Evolutionary conservation across 1,140 invertebrate species (phyloP), one percentile per base, ranked within the genome.

Genomic region (Zaprionus africanus): DNA sequence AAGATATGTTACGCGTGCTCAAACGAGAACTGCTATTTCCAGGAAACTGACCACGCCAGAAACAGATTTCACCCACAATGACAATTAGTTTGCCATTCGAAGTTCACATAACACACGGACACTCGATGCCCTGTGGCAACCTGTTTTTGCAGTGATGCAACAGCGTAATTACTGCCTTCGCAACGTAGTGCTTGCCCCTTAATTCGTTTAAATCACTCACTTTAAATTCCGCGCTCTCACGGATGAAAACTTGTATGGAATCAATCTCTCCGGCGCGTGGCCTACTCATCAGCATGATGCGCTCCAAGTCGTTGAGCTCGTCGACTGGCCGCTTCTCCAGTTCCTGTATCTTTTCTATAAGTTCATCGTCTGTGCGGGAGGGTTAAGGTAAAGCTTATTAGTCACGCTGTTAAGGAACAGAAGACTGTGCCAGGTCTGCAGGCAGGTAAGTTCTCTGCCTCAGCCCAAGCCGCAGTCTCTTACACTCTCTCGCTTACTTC

Each of bases 171-270:
- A 26, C 15, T 34, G 13, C 36, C 22, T 13, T 12, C 58, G 11
- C 15, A 22, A 36, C n/a, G 46, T 2, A 22, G 22, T 22, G 1
- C 17, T 12, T 58, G 1, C 5, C 13, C 11, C 12, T 5, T 15
- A 9, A 43, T 15, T 43, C 9, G 4, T 15, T 5, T 28, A n/a
- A n/a, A n/a, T n/a, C 11, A 82, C 93, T 93, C 82, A 98, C 98
- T 96, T 99, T 99, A 93, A 99, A 99, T 94, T 99, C 99, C 93
- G 98, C 98, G 93, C 98, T 99, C 93, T 99, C 99, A 91, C 98
- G 98, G 85, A 99, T 97, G 79, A 97, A 95, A 76, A 99, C 95
- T 93, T 97, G 96, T 54, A 97, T 96, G 78, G 96, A 95, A 70
- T 94, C 95, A 85, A 96, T 95, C 68, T 98, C 97, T 7, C 98